Evolutionary conservation across 2,113 vertebrate species (phyloP).

Genomic region (Pseudois nayaur): DNA sequence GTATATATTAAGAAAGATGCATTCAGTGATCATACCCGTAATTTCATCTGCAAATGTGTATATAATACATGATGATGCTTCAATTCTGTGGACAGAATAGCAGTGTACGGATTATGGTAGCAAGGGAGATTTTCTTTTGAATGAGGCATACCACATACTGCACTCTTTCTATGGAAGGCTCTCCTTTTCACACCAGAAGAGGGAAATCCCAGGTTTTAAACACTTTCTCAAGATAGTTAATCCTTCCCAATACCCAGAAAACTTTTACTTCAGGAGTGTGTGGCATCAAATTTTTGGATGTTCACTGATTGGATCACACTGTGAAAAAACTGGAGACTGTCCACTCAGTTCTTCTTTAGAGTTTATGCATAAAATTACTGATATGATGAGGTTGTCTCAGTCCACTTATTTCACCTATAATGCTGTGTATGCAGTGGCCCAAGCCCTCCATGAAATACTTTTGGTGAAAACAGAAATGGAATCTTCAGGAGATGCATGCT

Average conservation of each 20-base stretch:
- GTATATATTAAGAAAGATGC: background rate
- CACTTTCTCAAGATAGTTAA: background rate
- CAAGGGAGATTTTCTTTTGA: background rate
- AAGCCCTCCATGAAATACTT: background rate
- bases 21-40: background rate
- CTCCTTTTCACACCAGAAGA: background rate
- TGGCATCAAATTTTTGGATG: background rate
- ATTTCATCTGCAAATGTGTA: background rate
- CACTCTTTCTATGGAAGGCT: background rate
- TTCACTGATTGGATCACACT: background rate
- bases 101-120: background rate
- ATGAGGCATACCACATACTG: rapidly evolving
- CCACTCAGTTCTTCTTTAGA: background rate
- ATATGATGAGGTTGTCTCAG: background rate
- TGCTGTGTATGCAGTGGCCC: background rate
- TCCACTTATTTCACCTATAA: background rate
- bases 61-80: background rate
- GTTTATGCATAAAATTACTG: background rate
- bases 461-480: background rate
- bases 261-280: background rate
- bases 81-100: background rate
- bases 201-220: background rate
- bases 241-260: background rate
- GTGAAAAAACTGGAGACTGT: background rate
- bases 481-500: background rate